Base-by-base conservation (phyloP, 2,797 vertebrate genomes). In the Cuculus canorus region DNA sequence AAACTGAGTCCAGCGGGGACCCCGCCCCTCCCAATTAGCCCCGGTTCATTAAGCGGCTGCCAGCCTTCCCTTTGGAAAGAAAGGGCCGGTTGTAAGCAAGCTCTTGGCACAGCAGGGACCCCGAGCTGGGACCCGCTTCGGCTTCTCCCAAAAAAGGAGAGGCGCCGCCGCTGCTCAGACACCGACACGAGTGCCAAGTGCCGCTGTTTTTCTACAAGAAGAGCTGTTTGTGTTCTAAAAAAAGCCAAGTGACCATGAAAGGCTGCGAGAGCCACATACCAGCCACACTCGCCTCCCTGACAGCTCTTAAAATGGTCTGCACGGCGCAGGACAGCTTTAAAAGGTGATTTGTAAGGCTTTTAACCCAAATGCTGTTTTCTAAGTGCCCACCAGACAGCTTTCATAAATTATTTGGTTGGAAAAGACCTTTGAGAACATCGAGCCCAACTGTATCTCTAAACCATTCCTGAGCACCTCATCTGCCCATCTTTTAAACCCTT, bases 131-230 rank as follows among this genome's bases (percentile, higher is more conserved):
- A n/a, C 8, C 2, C 33, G 47, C 33, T 57, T 16, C 61, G 7
- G 47, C 39, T 37, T 28, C 90, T 88, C 94, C 95, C 87, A 66
- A 82, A 95, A 92, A 93, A 92, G 92, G 93, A 57, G 27, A 48
- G 15, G 65, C 15, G 18, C 79, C 18, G 32, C 14, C 3, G 2
- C 79, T 25, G 10, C 53, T 23, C 10, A 4, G 48, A 35, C 80
- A 73, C 69, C 43, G 21, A 65, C 23, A 10, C 22, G 28, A 1
- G 7, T 6, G 69, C 92, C 86, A 83, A 70, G 39, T 11, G 0
- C 39, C 61, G 39, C 30, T 32, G 65, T 88, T 91, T 88, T 79
- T 72, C 21, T 68, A 72, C 84, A 66, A 84, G 95, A 87, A 57
- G 48, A 63, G 90, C 89, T 75, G 70, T 88, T 89, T 45, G 37